Conservation (phyloP, 1,140 invertebrate genomes). For the Belonocnema kinseyi region DNA sequence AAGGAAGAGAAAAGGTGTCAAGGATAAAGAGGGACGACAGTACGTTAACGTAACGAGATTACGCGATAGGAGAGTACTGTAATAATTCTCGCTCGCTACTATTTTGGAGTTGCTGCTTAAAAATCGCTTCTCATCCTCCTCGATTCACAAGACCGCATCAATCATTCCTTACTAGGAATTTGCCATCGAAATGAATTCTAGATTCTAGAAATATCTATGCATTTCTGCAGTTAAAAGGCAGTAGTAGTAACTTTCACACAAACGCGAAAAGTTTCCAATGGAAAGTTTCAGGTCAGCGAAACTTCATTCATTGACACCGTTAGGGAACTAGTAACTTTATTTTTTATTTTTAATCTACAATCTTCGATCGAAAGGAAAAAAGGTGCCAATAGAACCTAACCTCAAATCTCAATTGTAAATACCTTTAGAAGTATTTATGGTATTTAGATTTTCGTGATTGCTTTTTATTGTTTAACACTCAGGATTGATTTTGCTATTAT, state of each 20-base stretch:
- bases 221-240: background rate
- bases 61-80: slow-evolving; percentile 64
- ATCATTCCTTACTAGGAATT: slow-evolving; percentile 20
- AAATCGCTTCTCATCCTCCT: background rate
- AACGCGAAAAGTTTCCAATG: slow-evolving; percentile 58
- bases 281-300: slow-evolving; percentile 54
- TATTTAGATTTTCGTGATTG: too few relatives aligned
- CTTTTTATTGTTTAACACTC: too few relatives aligned
- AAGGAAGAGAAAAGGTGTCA: slow-evolving; percentile 62
- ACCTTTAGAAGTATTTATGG: too few relatives aligned
- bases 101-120: slow-evolving; percentile 10
- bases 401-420: too few relatives aligned
- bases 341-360: slow-evolving; percentile 42
- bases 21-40: slow-evolving; percentile 59
- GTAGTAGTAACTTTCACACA: slow-evolving; percentile 51
- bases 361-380: too few relatives aligned
- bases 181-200: slow-evolving; percentile 35
- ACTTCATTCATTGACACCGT: slow-evolving; percentile 25
- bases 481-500: too few relatives aligned
- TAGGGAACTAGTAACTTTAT: slow-evolving; percentile 32
- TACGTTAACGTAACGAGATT: slow-evolving; percentile 64
- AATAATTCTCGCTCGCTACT: slow-evolving; percentile 18
- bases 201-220: slow-evolving; percentile 25
- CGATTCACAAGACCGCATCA: slow-evolving; percentile 3
- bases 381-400: too few relatives aligned